A percentile compares a stretch with the other conserved stretches of the same genome.
These are phyloP conservation scores for Drosophila sordidula DNA, from an alignment of 2,888 invertebrate species.

Conservation along the genomic window DNA sequence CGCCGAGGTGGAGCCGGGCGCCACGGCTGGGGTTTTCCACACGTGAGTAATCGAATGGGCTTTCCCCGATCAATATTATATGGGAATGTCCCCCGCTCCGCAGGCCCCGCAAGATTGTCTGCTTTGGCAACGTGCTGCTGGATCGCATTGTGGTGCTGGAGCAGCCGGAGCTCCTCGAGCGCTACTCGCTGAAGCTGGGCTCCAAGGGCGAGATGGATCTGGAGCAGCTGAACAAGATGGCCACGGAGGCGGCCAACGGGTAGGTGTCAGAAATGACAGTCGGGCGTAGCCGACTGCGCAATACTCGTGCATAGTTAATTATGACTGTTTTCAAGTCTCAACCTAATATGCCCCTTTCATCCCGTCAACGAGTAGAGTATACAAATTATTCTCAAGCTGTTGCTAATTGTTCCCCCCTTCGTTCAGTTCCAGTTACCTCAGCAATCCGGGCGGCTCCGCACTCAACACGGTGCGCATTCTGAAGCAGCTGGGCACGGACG, in stretches of 20 bases:
- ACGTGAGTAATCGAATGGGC: constrained; percentile 55
- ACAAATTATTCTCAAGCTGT: constrained; percentile 1
- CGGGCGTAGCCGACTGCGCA: no score
- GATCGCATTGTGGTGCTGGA: constrained; percentile 78
- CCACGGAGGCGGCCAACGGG: constrained; percentile 67
- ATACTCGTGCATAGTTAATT: no score
- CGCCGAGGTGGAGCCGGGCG: constrained; percentile 19
- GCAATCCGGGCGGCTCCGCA: constrained; percentile 85
- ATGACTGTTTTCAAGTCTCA: no score
- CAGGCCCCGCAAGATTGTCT: constrained; percentile 82
- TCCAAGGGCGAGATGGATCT: constrained; percentile 82
- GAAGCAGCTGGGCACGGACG: constrained; percentile 83
- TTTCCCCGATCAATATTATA: neutral
- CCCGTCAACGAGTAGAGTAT: no score
- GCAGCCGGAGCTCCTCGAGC: constrained; percentile 77
- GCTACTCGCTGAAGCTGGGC: constrained; percentile 73
- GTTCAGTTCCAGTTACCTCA: constrained; percentile 47
- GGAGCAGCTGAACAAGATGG: constrained; percentile 71
- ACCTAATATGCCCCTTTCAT: no score
- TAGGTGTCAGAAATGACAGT: constrained; percentile 38
- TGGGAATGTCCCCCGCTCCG: neutral
- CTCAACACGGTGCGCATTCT: constrained; percentile 86
- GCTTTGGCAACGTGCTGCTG: constrained; percentile 83
- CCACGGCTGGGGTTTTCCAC: constrained; percentile 36
- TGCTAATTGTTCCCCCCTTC: constrained; percentile 26